Percentiles rank a stretch among this genome's conserved stretches.
Evolutionary conservation across 2,797 vertebrate genomes (phyloP).

Genomic region (Cossypha heuglini): DNA sequence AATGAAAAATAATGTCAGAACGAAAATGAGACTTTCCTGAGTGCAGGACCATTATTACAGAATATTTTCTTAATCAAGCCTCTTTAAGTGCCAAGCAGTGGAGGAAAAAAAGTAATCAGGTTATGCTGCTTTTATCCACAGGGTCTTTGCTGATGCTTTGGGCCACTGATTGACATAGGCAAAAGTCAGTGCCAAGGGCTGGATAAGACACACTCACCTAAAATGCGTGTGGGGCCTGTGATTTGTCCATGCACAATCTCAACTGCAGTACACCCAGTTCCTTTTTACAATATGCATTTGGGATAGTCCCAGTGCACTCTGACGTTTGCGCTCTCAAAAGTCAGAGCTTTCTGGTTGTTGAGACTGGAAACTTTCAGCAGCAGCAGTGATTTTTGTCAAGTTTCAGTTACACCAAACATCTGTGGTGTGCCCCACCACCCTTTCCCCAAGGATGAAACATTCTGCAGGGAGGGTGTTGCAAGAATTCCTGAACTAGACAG

Average conservation of each 20-base stretch:
- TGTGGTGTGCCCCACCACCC: slow-evolving; percentile 75
- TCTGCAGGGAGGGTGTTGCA: slow-evolving; percentile 70
- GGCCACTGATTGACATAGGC: not conserved
- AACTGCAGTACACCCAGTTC: slow-evolving; percentile 16
- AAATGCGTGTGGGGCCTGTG: not conserved
- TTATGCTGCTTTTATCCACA: not conserved
- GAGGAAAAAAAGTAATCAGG: slow-evolving; percentile 21
- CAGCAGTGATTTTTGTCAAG: slow-evolving; percentile 58
- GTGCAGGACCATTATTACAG: slow-evolving; percentile 57
- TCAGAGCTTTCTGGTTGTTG: slow-evolving; percentile 45
- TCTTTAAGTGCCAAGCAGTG: not conserved
- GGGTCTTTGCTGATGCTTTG: not conserved
- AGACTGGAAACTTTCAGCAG: slow-evolving; percentile 63
- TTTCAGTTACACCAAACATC: slow-evolving; percentile 75
- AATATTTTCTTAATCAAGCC: slow-evolving; percentile 61
- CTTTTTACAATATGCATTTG: slow-evolving; percentile 11
- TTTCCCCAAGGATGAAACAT: slow-evolving; percentile 75
- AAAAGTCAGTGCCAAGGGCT: not conserved
- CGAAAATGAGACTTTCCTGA: slow-evolving; percentile 68
- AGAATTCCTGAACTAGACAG: slow-evolving; percentile 74
- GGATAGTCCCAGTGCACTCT: slow-evolving; percentile 39
- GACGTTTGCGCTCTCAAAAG: slow-evolving; percentile 53
- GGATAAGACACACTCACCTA: not conserved
- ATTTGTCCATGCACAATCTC: not conserved
- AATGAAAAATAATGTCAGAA: slow-evolving; percentile 74